Evolutionary conservation across 2,888 invertebrate species (phyloP).

Genomic region (Melanargia galathea): DNA sequence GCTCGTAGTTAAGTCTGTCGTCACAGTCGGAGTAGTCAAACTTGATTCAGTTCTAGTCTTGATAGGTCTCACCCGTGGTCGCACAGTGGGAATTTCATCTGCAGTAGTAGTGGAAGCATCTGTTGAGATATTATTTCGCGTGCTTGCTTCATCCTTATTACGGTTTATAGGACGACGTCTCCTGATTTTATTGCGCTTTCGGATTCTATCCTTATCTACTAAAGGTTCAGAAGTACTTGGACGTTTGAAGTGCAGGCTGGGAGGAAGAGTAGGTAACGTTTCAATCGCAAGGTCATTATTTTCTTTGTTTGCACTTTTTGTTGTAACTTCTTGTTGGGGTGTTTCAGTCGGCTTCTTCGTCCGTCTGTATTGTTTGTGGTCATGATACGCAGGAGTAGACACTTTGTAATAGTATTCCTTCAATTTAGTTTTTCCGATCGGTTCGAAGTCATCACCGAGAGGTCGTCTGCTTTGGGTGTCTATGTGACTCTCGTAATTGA

Average conservation of each 20-base stretch:
- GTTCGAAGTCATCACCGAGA: conserved; percentile 73
- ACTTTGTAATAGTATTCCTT: conserved; percentile 77
- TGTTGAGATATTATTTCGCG: conserved; percentile 51
- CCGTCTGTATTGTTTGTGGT: conserved; percentile 61
- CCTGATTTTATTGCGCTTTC: conserved; percentile 74
- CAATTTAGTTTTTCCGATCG: conserved; percentile 70
- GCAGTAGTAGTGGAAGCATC: conserved; percentile 55
- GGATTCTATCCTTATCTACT: conserved; percentile 67
- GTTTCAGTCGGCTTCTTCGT: conserved; percentile 68
- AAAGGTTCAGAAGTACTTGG: conserved; percentile 54
- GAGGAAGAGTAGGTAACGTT: conserved; percentile 74
- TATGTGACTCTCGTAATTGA: conserved; percentile 66
- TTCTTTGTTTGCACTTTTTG: conserved; percentile 51
- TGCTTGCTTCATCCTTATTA: conserved; percentile 58
- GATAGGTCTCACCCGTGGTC: conserved; percentile 64
- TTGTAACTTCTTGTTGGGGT: conserved; percentile 49
- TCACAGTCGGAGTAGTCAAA: conserved; percentile 70
- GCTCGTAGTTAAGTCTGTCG: conserved; percentile 74
- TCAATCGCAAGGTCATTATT: conserved; percentile 58
- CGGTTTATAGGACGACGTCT: conserved; percentile 71
- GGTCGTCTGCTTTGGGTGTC: conserved; percentile 77
- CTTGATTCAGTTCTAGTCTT: conserved; percentile 59
- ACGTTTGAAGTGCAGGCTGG: conserved; percentile 72
- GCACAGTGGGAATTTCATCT: conserved; percentile 66
- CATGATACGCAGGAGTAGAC: conserved; percentile 68